Percentiles rank a stretch among this genome's conserved stretches.
Conservation (phyloP, 2,888 invertebrate species). For the Diloba caeruleocephala region DNA sequence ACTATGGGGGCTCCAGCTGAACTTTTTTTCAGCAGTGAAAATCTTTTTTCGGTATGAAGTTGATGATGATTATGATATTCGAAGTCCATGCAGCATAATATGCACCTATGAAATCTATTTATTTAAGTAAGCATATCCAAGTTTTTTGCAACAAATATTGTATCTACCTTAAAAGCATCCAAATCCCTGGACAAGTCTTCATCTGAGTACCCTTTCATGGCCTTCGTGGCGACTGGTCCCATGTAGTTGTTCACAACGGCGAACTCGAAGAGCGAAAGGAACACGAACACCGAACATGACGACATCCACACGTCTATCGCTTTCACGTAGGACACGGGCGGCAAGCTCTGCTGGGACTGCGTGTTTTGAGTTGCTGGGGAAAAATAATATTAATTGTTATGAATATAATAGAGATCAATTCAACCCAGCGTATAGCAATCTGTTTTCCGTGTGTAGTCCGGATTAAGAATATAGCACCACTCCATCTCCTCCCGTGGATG, state of each 20-base stretch:
- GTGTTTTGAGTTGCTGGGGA: constrained; percentile 95
- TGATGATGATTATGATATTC: too few species aligned
- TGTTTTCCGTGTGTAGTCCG: too few species aligned
- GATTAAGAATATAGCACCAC: too few species aligned
- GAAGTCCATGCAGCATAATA: too few species aligned
- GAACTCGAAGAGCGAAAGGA: constrained; percentile 96
- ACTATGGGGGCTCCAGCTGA: too few species aligned
- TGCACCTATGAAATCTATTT: too few species aligned
- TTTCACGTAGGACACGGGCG: constrained; percentile 97
- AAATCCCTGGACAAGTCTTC: constrained; percentile 92
- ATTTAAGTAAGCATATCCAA: too few species aligned
- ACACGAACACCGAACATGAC: constrained; percentile 97
- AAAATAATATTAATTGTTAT: background rate
- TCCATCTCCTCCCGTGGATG: too few species aligned
- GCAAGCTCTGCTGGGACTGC: constrained; percentile 96
- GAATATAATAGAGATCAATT: too few species aligned
- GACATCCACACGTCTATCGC: constrained; percentile 98
- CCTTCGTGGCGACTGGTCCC: constrained; percentile 96
- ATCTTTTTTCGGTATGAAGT: too few species aligned
- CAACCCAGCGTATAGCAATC: too few species aligned
- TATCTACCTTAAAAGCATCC: constrained; percentile 94
- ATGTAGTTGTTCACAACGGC: constrained; percentile 96
- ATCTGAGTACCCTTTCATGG: constrained; percentile 97
- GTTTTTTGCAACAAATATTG: constrained; percentile 25
- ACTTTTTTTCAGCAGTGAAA: too few species aligned